Conservation (phyloP, 2,888 invertebrate species). For the Lasioglossum oenotherae region DNA sequence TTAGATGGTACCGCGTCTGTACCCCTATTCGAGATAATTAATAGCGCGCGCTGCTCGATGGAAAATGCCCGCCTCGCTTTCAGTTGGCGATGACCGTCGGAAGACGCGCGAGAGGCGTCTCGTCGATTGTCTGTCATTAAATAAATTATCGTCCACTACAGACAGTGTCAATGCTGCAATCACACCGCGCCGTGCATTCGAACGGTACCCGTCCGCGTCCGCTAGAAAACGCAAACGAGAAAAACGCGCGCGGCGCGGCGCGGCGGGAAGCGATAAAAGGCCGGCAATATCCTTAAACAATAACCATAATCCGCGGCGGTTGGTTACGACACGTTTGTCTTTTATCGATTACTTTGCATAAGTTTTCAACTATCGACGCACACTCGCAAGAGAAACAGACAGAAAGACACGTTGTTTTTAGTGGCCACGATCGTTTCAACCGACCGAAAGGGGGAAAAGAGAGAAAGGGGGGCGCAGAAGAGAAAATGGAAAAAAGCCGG, state of each 20-base stretch:
- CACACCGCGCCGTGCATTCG: neutral
- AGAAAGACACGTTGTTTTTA: neutral
- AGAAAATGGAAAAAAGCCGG: conserved; percentile 6
- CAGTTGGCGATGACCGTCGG: conserved; percentile 32
- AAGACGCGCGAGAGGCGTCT: conserved; percentile 14
- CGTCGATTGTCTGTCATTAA: conserved; percentile 50
- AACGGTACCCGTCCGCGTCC: conserved; percentile 3
- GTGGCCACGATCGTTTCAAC: neutral
- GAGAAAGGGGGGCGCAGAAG: neutral
- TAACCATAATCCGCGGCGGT: conserved; percentile 28
- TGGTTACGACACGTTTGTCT: conserved; percentile 54
- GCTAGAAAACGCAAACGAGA: neutral
- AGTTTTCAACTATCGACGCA: conserved; percentile 3
- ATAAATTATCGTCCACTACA: conserved; percentile 35
- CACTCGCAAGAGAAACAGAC: neutral
- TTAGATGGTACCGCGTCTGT: conserved; percentile 56
- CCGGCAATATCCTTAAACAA: conserved; percentile 21
- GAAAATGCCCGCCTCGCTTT: conserved; percentile 41
- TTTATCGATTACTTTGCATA: conserved; percentile 47
- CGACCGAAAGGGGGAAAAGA: neutral
- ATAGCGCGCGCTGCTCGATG: conserved; percentile 55
- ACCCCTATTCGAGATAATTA: conserved; percentile 68
- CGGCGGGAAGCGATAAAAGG: conserved; percentile 8
- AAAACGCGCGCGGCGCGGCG: neutral
- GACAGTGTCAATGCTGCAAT: neutral